These are phyloP conservation scores for Talpa occidentalis DNA, from an alignment of 2,113 vertebrate species.

Conservation along the genomic window DNA sequence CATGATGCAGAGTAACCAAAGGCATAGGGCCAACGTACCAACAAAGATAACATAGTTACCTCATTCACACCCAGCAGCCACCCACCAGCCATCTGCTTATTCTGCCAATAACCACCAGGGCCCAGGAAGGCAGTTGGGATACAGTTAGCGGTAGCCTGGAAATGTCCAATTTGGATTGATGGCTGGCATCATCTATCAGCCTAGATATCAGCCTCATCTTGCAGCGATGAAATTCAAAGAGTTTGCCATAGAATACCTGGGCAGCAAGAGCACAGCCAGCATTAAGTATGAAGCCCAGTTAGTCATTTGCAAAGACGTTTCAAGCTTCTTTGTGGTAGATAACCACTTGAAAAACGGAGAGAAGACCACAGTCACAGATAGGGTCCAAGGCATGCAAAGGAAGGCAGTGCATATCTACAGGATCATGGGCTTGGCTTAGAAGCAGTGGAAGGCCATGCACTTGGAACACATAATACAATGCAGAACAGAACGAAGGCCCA, in stretches of 20 bases:
- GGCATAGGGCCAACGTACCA: not conserved
- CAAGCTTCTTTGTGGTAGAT: slow-evolving; percentile 40
- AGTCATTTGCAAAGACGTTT: slow-evolving; percentile 15
- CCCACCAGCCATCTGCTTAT: slow-evolving; percentile 27
- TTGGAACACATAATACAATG: slow-evolving; percentile 14
- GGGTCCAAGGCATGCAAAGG: slow-evolving; percentile 67
- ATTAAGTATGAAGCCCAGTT: slow-evolving; percentile 12
- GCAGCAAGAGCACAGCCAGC: not conserved
- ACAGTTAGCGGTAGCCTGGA: not conserved
- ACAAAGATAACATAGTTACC: slow-evolving; percentile 29
- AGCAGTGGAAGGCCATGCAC: slow-evolving; percentile 34
- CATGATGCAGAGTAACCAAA: slow-evolving; percentile 35
- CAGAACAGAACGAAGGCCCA: not conserved
- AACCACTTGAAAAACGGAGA: slow-evolving; percentile 42
- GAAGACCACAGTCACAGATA: slow-evolving; percentile 19
- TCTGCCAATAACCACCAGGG: slow-evolving; percentile 34
- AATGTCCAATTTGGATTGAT: slow-evolving; percentile 42
- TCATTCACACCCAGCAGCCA: slow-evolving; percentile 12
- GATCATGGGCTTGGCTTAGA: slow-evolving; percentile 1
- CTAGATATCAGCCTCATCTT: slow-evolving; percentile 56
- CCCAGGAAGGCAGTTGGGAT: slow-evolving; percentile 7
- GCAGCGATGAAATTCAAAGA: slow-evolving; percentile 26
- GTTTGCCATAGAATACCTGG: not conserved
- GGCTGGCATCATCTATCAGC: not conserved
- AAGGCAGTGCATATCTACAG: slow-evolving; percentile 18